A percentile compares a stretch with the other conserved stretches of the same genome.
These are phyloP conservation scores for Acrossocheilus fasciatus DNA, from an alignment of 2,797 vertebrate genomes.

Conservation along the genomic window DNA sequence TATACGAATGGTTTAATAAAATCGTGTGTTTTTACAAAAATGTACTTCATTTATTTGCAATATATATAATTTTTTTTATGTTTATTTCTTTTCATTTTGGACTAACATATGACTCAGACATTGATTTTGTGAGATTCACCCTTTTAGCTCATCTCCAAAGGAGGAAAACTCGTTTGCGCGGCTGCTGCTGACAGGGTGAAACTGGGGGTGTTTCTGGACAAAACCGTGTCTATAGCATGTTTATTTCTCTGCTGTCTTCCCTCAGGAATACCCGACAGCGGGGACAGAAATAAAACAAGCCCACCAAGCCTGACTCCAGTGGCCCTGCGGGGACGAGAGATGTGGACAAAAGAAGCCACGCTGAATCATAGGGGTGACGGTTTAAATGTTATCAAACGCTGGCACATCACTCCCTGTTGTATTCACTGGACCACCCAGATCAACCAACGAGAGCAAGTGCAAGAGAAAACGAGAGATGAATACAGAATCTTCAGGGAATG, in stretches of 20 bases:
- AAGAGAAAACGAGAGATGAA: not conserved
- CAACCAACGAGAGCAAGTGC: not conserved
- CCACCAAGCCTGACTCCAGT: constrained; percentile 16
- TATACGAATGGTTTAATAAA: not conserved
- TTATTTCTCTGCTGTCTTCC: constrained; percentile 25
- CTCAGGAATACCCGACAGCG: not conserved
- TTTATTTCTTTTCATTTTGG: not conserved
- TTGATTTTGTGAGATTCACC: not conserved
- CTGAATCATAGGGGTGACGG: constrained; percentile 32
- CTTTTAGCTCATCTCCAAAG: not conserved
- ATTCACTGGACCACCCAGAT: constrained; percentile 1
- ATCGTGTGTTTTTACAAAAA: not conserved
- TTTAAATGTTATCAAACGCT: constrained; percentile 49
- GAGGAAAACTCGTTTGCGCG: not conserved
- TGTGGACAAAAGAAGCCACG: constrained; percentile 22
- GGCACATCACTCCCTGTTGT: constrained; percentile 25
- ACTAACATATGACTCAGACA: not conserved
- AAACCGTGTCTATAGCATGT: constrained; percentile 9
- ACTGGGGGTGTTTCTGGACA: not conserved
- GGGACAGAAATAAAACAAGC: constrained; percentile 32
- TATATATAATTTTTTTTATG: not conserved
- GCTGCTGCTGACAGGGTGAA: not conserved
- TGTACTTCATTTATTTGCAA: not conserved
- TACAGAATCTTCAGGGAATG: not conserved
- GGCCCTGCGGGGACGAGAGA: constrained; percentile 13